These are phyloP conservation scores for Xanthia togata DNA, from an alignment of 2,888 invertebrate genomes.

Conservation along the genomic window DNA sequence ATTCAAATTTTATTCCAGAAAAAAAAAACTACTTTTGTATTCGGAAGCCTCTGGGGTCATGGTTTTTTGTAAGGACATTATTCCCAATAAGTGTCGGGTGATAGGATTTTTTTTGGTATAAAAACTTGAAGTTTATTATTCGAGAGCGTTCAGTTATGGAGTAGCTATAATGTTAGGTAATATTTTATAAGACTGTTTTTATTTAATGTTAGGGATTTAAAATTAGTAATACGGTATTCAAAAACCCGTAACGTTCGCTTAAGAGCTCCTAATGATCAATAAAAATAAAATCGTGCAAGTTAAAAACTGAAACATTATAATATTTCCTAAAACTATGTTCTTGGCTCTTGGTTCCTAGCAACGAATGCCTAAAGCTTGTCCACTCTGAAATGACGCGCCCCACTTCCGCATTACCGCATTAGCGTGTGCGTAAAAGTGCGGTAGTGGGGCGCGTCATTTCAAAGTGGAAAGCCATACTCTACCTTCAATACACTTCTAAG, in stretches of 20 bases:
- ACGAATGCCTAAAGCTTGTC: too few species aligned
- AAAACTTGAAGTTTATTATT: conserved; percentile 61
- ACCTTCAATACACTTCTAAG: too few species aligned
- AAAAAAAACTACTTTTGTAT: conserved; percentile 74
- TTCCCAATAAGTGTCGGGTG: conserved; percentile 67
- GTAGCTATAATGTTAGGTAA: conserved; percentile 25
- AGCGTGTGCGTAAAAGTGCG: too few species aligned
- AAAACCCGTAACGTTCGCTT: neutral
- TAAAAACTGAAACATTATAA: too few species aligned
- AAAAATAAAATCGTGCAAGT: neutral
- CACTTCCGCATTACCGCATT: too few species aligned
- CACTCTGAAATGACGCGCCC: too few species aligned
- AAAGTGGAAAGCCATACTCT: too few species aligned
- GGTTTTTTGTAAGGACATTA: conserved; percentile 67
- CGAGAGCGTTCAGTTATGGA: conserved; percentile 34
- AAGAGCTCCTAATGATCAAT: neutral
- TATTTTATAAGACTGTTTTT: conserved; percentile 1
- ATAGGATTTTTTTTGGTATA: conserved; percentile 54
- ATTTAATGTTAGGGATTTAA: conserved; percentile 3
- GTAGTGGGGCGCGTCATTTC: too few species aligned
- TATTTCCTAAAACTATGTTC: too few species aligned
- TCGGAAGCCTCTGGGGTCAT: conserved; percentile 69
- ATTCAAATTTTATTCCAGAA: conserved; percentile 72
- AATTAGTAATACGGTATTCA: neutral
- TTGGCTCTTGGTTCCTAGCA: too few species aligned